A percentile compares a stretch with the other conserved stretches of the same genome.
These are phyloP conservation scores for Gallinago jamesoni DNA, from an alignment of 2,113 vertebrate species.

Conservation along the genomic window DNA sequence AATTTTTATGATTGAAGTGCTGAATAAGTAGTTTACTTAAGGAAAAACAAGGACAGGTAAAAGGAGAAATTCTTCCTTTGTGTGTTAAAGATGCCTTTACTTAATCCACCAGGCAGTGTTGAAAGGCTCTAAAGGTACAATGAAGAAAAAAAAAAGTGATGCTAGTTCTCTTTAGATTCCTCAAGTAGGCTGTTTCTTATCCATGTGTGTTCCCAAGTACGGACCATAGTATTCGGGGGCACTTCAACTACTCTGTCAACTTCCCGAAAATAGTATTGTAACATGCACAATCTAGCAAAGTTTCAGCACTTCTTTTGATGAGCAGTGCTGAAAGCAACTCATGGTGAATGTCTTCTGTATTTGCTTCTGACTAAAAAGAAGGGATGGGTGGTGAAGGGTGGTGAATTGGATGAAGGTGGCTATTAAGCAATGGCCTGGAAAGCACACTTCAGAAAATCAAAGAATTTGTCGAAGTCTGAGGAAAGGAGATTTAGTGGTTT, in stretches of 20 bases:
- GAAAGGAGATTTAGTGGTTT: slow-evolving; percentile 23
- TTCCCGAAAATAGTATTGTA: not conserved
- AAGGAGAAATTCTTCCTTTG: not conserved
- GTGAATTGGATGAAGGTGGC: not conserved
- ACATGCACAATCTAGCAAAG: not conserved
- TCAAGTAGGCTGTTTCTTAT: not conserved
- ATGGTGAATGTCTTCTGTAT: slow-evolving; percentile 1
- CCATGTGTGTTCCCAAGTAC: not conserved
- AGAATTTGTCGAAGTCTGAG: not conserved
- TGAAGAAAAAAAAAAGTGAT: not conserved
- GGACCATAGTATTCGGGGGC: not conserved
- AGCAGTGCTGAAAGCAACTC: not conserved
- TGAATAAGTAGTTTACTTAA: not conserved
- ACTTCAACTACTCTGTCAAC: not conserved
- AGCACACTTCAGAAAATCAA: slow-evolving; percentile 48
- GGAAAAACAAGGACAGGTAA: not conserved
- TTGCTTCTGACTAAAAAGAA: not conserved
- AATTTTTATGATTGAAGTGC: not conserved
- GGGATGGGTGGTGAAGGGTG: not conserved
- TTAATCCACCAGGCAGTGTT: not conserved
- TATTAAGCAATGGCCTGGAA: not conserved
- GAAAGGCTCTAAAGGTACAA: not conserved
- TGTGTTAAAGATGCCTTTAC: not conserved
- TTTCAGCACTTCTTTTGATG: not conserved
- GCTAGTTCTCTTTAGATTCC: not conserved